Base-by-base conservation (phyloP, 2,113 vertebrate species). In the Chaetodon trifascialis region DNA sequence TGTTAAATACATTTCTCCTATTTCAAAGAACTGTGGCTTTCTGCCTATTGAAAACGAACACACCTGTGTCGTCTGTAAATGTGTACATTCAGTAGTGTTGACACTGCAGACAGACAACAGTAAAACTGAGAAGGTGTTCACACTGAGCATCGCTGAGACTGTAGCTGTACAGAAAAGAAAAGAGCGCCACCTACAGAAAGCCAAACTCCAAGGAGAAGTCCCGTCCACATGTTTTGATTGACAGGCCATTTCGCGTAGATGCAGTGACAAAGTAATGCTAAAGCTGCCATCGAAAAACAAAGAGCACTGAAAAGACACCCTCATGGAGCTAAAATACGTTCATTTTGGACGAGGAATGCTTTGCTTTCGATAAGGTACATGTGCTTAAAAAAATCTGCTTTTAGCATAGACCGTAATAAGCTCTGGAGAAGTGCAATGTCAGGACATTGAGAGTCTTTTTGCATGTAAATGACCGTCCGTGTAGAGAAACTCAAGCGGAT, bases 391-490 rank as follows among this genome's bases (percentile, higher is more conserved):
- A 54, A 15, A 66, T 86, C 6, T 9, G 25, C 58, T 80, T 30
- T 63, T 49, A 79, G 23, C 58, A 25, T 38, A 9, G 23, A 36
- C 16, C 12, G 9, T 76, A 76, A 74, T 55, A 79, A 81, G 64
- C 52, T 23, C 5, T 12, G 5, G 30, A 76, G 74, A 66, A 86
- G 60, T 85, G 76, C 86, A 44, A 17, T 1, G 73, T 88, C 80
- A 80, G 87, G 65, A 76, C 55, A 70, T 14, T 42, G 0, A 66
- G 47, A 69, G 73, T 69, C 11, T 71, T 75, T 90, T 81, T 82
- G 65, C 58, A 87, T 86, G 85, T 84, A 81, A 89, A 89, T 87
- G 63, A 79, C 44, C 52, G 30, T 52, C 25, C 58, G 25, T 70
- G 65, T 58, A 14, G 16, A 34, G 56, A 73, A 88, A 74, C 62